Evolutionary conservation across 2,888 invertebrate genomes (phyloP).

Genomic region (Diabrotica balteata): DNA sequence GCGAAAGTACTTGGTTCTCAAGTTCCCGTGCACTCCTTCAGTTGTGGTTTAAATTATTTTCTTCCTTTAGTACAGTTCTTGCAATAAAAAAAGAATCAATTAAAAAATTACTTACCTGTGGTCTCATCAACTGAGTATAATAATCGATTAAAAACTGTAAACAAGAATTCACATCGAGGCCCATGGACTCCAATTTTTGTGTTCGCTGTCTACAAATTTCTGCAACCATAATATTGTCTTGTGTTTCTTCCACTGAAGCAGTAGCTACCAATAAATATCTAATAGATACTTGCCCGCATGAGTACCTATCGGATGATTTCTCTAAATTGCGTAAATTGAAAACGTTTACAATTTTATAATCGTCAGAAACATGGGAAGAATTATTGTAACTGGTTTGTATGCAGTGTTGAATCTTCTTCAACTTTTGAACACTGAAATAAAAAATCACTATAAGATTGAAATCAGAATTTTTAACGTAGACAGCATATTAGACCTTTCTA

Average conservation of each 20-base stretch:
- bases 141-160: conserved; percentile 91
- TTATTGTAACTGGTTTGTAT: conserved; percentile 50
- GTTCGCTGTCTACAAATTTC: conserved; percentile 51
- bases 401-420: conserved; percentile 50
- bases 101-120: conserved; percentile 59
- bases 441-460: not conserved
- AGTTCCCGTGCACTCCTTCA: no score
- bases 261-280: conserved; percentile 69
- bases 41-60: no score
- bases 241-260: conserved; percentile 62
- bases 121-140: conserved; percentile 77
- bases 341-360: conserved; percentile 54
- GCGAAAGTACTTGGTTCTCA: no score
- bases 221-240: conserved; percentile 53
- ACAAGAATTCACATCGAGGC: conserved; percentile 91
- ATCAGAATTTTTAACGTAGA: not conserved
- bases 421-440: conserved; percentile 53
- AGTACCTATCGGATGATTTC: conserved; percentile 62
- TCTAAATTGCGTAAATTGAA: conserved; percentile 71
- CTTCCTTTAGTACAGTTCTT: no score
- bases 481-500: no score
- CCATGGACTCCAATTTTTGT: conserved; percentile 64
- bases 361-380: conserved; percentile 33
- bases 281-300: conserved; percentile 69
- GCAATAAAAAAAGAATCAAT: not conserved